Base-by-base conservation (phyloP, 2,888 invertebrate genomes). In the Seira sanloemensis region DNA sequence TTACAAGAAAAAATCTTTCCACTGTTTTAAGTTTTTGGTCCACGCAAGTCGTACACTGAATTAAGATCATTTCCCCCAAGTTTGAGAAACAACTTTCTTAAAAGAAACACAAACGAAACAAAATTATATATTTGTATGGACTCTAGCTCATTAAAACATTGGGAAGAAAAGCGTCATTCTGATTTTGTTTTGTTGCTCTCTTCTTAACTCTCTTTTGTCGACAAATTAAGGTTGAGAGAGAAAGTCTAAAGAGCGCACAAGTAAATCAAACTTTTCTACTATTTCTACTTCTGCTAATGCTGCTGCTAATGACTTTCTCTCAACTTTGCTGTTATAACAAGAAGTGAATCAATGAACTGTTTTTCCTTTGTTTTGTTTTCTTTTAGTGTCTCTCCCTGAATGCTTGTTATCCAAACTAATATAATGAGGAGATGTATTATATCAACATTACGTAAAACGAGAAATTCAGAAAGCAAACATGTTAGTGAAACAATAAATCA, bases 341-440 rank as follows among this genome's bases (percentile, higher is more conserved):
- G 2, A n/a, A 58, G n/a, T n/a, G 18, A 58, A 58, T 58, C 58
- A 77, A 77, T 77, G 68, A 75, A 75, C 62, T 75, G 65, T 75
- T 27, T 46, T 26, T 58, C 68, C 50, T 78, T 78, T 78, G 78
- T 72, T 78, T 78, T 78, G 78, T 78, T 72, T 78, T 71, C 78
- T 78, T 78, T n/a, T n/a, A n/a, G n/a, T 78, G 78, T 76, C 54
- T 37, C 65, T 37, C 62, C 68, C 4, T 72, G 65, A 46, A 65
- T 72, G 66, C 66, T 78, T 78, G 78, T 78, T 78, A 71, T 78
- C 78, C 71, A 25, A 19, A 72, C 50, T 5, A 27, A 72, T n/a
- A n/a, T 37, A 72, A 12, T 27, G 21, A 71, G 37, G 12, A 37
- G n/a, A 46, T 69, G 26, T 46, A 69, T 26, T 25, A 5, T 25